These are phyloP conservation scores for Argyrosomus regius DNA, from an alignment of 2,797 vertebrate species.

Conservation along the genomic window DNA sequence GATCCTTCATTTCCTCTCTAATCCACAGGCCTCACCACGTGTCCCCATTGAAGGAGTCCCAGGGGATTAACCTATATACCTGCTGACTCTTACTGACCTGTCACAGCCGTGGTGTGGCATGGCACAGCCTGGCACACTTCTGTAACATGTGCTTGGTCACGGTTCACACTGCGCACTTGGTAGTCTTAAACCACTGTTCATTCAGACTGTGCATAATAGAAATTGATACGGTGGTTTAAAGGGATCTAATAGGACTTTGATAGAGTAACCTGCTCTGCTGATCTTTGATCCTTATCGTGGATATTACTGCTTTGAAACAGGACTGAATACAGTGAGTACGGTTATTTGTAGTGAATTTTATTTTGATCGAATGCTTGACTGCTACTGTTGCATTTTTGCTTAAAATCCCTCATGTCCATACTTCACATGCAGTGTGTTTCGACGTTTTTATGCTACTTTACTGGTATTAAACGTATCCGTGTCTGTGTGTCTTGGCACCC, in stretches of 20 bases:
- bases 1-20: conserved; percentile 87
- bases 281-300: conserved; percentile 35
- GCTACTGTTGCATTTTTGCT: background rate
- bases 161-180: conserved; percentile 62
- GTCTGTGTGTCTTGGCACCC: conserved; percentile 19
- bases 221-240: conserved; percentile 33
- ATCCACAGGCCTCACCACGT: conserved; percentile 81
- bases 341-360: conserved; percentile 17
- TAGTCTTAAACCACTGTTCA: conserved; percentile 54
- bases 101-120: conserved; percentile 60
- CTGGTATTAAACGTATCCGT: conserved; percentile 13
- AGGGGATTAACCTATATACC: conserved; percentile 87
- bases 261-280: conserved; percentile 25
- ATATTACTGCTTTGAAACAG: conserved; percentile 13
- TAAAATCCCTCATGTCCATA: background rate
- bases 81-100: conserved; percentile 82
- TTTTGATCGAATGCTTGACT: background rate
- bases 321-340: conserved; percentile 36
- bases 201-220: conserved; percentile 46
- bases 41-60: conserved; percentile 85
- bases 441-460: background rate
- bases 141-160: conserved; percentile 72
- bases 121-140: conserved; percentile 60
- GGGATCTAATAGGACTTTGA: conserved; percentile 17
- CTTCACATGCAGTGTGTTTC: background rate